Base-by-base conservation (phyloP, 2,113 vertebrate genomes). In the Phaethornis superciliosus region DNA sequence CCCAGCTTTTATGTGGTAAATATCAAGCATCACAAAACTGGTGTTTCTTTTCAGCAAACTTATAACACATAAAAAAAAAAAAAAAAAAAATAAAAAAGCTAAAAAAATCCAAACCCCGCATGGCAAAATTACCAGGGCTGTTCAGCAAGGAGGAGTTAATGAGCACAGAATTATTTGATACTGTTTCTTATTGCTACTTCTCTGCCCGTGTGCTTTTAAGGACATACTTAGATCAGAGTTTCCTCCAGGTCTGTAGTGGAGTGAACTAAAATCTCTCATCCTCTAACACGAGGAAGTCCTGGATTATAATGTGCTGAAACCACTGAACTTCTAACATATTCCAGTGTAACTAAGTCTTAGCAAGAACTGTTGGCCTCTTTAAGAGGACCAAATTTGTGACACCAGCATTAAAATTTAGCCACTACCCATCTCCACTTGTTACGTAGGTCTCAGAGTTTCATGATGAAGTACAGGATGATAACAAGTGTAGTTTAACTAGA, bases 151-250 rank as follows among this genome's bases (percentile, higher is more conserved):
- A 91, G 96, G 96, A 96, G 90, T 97, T 96, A 97, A 97, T 95
- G 94, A 97, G 96, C 88, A 93, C 40, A 85, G 91, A 97, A 97
- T 97, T 96, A 96, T 93, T 97, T 85, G 96, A 97, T 96, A 90
- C 96, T 97, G 81, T 96, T 97, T 97, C 85, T 93, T 93, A 93
- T 44, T 84, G 42, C 40, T 90, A 6, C 33, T 91, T 89, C 51
- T 82, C 33, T 89, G 47, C 46, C 72, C 84, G 24, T 51, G 44
- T 84, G 14, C 32, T 15, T 81, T 95, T 91, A 81, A 79, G 75
- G 10, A 85, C 81, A 90, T 88, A 86, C 23, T 81, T 93, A 87
- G 64, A 83, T 90, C 21, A 67, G 30, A 65, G 6, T 88, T 92
- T 89, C 24, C n/a, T 93, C 40, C 30, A 64, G 37, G 28, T 89